Base-by-base conservation (phyloP, 2,888 invertebrate species). In the Sinhomidia bicolor region DNA sequence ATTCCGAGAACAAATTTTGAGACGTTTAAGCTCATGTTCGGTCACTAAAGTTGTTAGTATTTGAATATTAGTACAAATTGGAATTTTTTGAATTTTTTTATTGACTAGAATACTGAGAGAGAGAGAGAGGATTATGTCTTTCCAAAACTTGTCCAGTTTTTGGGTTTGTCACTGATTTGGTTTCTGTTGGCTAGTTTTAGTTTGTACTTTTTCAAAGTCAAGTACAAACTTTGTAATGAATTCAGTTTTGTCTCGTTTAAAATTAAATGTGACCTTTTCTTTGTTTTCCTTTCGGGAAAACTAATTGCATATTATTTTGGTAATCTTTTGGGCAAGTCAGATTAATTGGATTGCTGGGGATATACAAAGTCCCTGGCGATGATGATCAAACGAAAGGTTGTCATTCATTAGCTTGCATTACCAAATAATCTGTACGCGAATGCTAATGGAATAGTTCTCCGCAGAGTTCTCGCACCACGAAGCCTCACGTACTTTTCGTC, bases 361-460 rank as follows among this genome's bases (percentile, higher is more conserved):
- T 68, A 36, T 41, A 26, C 60, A 60, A 26, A 23, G 23, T 60
- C 23, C 23, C 23, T 60, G 60, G 9, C 12, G 10, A 20, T 60
- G 17, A 3, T 4, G 4, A 17, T 17, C 12, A 23, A 60, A 65
- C 26, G 9, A 51, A 76, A 84, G 76, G 84, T n/a, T n/a, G 84
- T 76, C 74, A 84, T 84, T n/a, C 84, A 84, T 84, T 84, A 84
- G 84, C 36, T 84, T 84, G 83, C 83, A 83, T 83, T 83, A 20
- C 68, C 4, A 10, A 29, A 12, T 3, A 2, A 32, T n/a, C n/a
- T n/a, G n/a, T n/a, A n/a, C n/a, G n/a, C n/a, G n/a, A n/a, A n/a
- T n/a, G n/a, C n/a, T n/a, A n/a, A n/a, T n/a, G n/a, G n/a, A n/a
- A n/a, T n/a, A n/a, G n/a, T n/a, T n/a, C n/a, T n/a, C n/a, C 65